phyloP scores from a whole-genome alignment of 2,113 vertebrate genomes.

The Thermophis baileyi region DNA sequence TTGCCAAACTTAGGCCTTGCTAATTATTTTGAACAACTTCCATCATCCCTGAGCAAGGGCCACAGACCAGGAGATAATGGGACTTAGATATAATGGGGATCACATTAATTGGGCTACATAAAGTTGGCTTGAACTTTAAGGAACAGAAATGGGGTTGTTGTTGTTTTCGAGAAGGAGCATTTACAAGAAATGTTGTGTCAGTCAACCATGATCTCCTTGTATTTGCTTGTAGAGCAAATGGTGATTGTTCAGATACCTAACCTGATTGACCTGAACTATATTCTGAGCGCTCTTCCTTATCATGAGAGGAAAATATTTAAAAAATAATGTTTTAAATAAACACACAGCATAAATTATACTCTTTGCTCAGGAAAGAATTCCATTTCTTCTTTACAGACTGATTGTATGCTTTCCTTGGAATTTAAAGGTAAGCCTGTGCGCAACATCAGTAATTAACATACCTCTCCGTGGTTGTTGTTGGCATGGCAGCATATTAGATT shows the following conservation, averaged over 20 bases:
- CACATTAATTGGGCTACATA: neutral
- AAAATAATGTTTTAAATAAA: neutral
- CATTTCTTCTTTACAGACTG: neutral
- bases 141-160: neutral
- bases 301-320: neutral
- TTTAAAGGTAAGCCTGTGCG: slow-evolving; percentile 50
- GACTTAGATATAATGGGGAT: neutral
- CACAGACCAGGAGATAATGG: neutral
- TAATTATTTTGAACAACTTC: neutral
- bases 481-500: slow-evolving; percentile 48
- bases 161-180: neutral
- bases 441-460: slow-evolving; percentile 51
- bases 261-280: neutral
- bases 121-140: neutral
- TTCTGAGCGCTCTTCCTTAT: neutral
- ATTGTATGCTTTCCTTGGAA: slow-evolving; percentile 54
- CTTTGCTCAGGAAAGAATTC: neutral
- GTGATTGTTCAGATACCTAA: neutral
- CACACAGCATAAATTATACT: neutral
- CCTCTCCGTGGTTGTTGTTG: slow-evolving; percentile 52
- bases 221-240: neutral
- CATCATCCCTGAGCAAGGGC: neutral
- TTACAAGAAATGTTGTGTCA: neutral
- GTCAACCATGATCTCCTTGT: neutral
- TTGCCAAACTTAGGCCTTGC: neutral